Evolutionary conservation across 1,140 invertebrate species (phyloP), one percentile per base, ranked within the genome.

Genomic region (Antheraea pernyi): DNA sequence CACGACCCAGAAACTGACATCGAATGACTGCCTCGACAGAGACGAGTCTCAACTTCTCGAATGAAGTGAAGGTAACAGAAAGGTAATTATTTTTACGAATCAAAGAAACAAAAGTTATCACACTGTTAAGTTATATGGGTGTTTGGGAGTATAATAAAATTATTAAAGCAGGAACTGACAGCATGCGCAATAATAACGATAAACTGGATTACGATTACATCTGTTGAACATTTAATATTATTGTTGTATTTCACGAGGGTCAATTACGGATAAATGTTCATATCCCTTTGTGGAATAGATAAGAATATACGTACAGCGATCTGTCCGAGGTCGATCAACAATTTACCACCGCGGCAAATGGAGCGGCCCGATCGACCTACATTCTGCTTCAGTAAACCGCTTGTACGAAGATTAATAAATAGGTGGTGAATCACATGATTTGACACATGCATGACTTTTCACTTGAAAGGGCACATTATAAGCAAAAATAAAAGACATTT

Each of bases 351-450:
- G 84, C 81, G 77, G 78, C 86, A 89, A 91, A 86, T 91, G 83
- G 86, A 89, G 87, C 89, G 86, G 82, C 81, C 85, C 86, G 84
- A 88, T 72, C 84, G 84, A 89, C 86, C 86, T 88, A 89, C 86
- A 88, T 89, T 84, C 80, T 75, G 80, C 83, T 78, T 81, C 78
- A 85, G 81, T 81, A 80, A 85, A 89, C 82, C 83, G 79, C 83
- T 86, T 82, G 82, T 78, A 79, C 87, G 78, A 79, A 77, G 81
- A 84, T 81, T 86, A 85, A 86, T 82, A 89, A 53, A 84, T 82
- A 81, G 80, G 76, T 81, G 80, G 76, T 81, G 80, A 86, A 80
- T 78, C 84, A 79, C 78, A 81, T 79, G 71, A 79, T 68, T 73
- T 75, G 46, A 53, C 46, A 53, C 73, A 78, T 78, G 70, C 76